These are phyloP conservation scores for Lobophora halterata DNA, from an alignment of 2,888 invertebrate species.

Conservation along the genomic window DNA sequence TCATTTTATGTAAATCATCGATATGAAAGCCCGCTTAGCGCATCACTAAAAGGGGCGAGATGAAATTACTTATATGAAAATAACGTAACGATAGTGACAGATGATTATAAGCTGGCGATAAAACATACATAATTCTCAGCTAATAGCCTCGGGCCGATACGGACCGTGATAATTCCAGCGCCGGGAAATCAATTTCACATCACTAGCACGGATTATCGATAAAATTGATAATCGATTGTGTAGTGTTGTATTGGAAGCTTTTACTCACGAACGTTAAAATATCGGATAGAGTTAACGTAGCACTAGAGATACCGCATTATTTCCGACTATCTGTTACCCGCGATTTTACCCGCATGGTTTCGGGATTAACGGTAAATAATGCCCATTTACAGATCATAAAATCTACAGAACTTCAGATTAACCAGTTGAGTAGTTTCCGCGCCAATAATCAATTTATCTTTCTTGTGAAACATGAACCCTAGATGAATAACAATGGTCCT, in stretches of 20 bases:
- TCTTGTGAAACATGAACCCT: no score
- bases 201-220: constrained; percentile 45
- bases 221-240: constrained; percentile 32
- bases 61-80: constrained; percentile 75
- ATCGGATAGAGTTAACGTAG: no score
- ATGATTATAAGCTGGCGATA: constrained; percentile 80
- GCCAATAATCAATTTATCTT: no score
- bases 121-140: constrained; percentile 78
- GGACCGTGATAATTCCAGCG: constrained; percentile 57
- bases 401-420: no score
- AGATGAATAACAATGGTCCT: no score
- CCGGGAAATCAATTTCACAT: no score
- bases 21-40: constrained; percentile 25
- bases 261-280: not conserved
- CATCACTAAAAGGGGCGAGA: constrained; percentile 62
- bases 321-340: no score
- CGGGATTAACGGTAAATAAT: no score
- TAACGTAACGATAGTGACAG: constrained; percentile 80
- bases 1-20: constrained; percentile 28
- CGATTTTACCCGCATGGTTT: no score
- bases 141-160: constrained; percentile 58
- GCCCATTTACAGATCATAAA: no score
- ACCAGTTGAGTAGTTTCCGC: no score
- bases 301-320: no score
- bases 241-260: not conserved